Percentiles rank a stretch among this genome's conserved stretches.
Evolutionary conservation across 2,888 invertebrate genomes (phyloP).

Genomic region (Periphyllus acericola): DNA sequence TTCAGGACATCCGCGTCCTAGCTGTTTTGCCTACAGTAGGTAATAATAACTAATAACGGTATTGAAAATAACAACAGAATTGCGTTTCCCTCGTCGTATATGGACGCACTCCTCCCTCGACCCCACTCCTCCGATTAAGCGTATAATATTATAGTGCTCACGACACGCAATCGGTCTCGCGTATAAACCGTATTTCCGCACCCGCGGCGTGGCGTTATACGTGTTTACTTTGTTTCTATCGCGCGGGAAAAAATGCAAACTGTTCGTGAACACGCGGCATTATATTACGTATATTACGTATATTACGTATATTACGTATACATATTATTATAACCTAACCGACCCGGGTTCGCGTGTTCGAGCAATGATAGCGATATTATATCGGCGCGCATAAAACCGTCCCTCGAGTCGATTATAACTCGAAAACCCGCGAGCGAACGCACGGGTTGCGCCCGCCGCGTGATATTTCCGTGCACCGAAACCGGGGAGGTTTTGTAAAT

Average conservation of each 20-base stretch:
- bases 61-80: no score
- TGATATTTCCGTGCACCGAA: not conserved
- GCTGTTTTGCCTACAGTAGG: not conserved
- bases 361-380: not conserved
- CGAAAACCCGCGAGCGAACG: not conserved
- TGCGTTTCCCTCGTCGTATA: no score
- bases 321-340: not conserved
- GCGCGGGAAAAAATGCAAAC: not conserved
- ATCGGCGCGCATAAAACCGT: not conserved
- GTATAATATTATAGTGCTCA: not conserved
- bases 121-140: not conserved
- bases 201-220: not conserved
- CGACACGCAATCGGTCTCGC: not conserved
- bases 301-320: not conserved
- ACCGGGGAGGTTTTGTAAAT: not conserved
- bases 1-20: no score
- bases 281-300: not conserved
- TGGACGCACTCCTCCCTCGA: not conserved
- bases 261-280: not conserved
- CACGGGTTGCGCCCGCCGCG: not conserved
- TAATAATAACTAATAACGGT: no score
- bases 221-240: not conserved
- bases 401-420: not conserved
- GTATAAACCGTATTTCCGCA: not conserved
- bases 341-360: not conserved